Base-by-base conservation (phyloP, 2,888 invertebrate genomes). In the Ellobium chinense region DNA sequence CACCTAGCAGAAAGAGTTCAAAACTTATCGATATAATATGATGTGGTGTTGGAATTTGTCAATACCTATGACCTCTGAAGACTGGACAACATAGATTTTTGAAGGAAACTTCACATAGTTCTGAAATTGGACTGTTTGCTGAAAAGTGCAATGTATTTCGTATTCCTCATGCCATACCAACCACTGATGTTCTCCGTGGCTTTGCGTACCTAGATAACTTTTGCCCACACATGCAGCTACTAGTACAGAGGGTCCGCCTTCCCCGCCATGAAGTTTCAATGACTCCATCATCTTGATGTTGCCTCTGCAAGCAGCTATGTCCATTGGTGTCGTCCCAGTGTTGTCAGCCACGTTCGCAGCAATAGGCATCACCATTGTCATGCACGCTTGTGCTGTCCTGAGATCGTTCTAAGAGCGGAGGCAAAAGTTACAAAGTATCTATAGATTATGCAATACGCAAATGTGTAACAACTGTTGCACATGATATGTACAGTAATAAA, bases 231-330 rank as follows among this genome's bases (percentile, higher is more conserved):
- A 81, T 7, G 80, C 77, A 14, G 85, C 85, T 14, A 83, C 29
- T n/a, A 85, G 68, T 0, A 82, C 80, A 21, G 81, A 24, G 24
- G 65, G 66, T 34, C 77, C 62, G 3, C 76, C 75, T 14, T 27
- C 39, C 7, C 81, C 83, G 7, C 81, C 79, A 9, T 80, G 18
- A 21, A 65, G 65, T n/a, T 83, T 27, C 29, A 85, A 80, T 31
- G 73, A 63, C 4, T 82, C 81, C 36, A 83, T 66, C 63, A 82
- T 73, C n/a, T 65, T 58, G 58, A 69, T 76, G 37, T 82, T 78
- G 14, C 84, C 84, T 60, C 63, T 78, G 2, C 82, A 65, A 9
- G 81, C 83, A 12, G 86, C 86, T 18, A 85, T 58, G 58, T 84
- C 84, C 37, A 85, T 56, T 0, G 83, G 68, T n/a, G 76, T 78